phyloP scores from a whole-genome alignment of 1,140 invertebrate species.

The Lordiphosa clarofinis region DNA sequence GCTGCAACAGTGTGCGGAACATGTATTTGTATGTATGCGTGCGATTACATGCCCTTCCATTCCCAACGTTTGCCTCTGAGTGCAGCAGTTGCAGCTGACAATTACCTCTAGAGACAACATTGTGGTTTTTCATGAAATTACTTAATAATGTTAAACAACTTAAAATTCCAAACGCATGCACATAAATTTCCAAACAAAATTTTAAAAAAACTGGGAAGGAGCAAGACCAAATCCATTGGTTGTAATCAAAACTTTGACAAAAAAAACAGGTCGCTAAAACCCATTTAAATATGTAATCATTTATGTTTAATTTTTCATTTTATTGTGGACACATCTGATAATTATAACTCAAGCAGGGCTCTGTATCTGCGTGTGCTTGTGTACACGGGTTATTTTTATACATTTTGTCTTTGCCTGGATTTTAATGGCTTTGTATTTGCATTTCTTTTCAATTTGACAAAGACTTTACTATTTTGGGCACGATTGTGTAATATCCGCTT shows the following conservation, averaged over 20 bases:
- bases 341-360: constrained; percentile 37
- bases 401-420: no score
- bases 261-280: no score
- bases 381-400: constrained; percentile 52
- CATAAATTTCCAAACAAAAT: constrained; percentile 41
- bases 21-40: constrained; percentile 33
- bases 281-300: no score
- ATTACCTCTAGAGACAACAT: constrained; percentile 15
- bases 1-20: constrained; percentile 5
- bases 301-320: constrained; percentile 21
- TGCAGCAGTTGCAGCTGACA: constrained; percentile 18
- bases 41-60: constrained; percentile 2
- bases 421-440: constrained; percentile 37
- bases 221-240: neutral
- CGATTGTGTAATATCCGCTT: no score
- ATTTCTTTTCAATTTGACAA: constrained; percentile 34
- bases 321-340: constrained; percentile 41
- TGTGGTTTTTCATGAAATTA: constrained; percentile 33
- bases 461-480: no score
- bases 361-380: constrained; percentile 3
- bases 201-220: neutral
- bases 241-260: no score
- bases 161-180: constrained; percentile 69
- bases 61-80: neutral
- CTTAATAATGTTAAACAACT: constrained; percentile 70